phyloP scores from a whole-genome alignment of 2,797 vertebrate genomes.

The Numenius phaeopus region DNA sequence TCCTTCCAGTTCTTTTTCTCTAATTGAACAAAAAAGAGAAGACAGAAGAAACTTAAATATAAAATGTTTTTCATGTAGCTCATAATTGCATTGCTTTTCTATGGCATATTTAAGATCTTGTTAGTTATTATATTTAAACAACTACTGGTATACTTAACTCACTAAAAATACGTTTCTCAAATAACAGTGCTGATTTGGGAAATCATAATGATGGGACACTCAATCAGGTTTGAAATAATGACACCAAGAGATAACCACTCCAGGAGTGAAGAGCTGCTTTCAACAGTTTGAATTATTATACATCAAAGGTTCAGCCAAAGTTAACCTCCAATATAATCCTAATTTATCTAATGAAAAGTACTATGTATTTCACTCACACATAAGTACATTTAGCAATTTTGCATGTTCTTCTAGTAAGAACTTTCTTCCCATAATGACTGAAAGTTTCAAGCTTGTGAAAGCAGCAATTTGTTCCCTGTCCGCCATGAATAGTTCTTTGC shows the following conservation, averaged over 20 bases:
- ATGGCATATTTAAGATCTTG: background rate
- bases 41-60: background rate
- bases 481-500: background rate
- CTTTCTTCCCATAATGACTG: background rate
- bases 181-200: background rate
- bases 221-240: background rate
- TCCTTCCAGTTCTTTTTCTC: background rate
- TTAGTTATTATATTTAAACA: background rate
- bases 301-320: background rate
- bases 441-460: slow-evolving; percentile 6
- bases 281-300: background rate
- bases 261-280: background rate
- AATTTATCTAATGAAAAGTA: background rate
- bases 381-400: background rate
- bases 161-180: background rate
- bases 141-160: background rate
- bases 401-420: background rate
- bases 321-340: background rate
- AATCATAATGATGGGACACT: background rate
- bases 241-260: background rate
- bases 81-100: background rate
- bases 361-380: background rate
- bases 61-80: background rate
- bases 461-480: background rate
- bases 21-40: background rate